Conservation (phyloP, 92 coral and sea anemone species). For the Actinernus sp. region DNA sequence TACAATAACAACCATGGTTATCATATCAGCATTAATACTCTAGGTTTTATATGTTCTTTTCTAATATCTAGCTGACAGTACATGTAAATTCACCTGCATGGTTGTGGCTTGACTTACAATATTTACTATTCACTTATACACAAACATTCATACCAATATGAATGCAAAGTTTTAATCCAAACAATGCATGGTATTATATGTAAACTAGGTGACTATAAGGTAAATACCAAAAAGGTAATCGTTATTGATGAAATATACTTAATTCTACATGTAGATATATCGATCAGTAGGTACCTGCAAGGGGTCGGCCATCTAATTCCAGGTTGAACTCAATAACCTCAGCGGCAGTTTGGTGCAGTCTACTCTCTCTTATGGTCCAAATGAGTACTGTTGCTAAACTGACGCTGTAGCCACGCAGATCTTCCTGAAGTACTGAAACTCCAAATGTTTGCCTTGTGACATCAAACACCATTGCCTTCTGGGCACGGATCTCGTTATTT, state of each 20-base stretch:
- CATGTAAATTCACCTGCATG: too few relatives aligned
- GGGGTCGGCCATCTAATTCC: slow-evolving; percentile 24
- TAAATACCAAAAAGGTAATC: too few relatives aligned
- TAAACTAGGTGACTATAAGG: not conserved
- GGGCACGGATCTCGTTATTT: slow-evolving; percentile 4
- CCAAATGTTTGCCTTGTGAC: slow-evolving; percentile 7
- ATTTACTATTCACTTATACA: not conserved
- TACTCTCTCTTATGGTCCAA: slow-evolving; percentile 24
- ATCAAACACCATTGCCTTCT: not conserved
- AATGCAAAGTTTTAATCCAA: not conserved
- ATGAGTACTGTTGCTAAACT: slow-evolving; percentile 5
- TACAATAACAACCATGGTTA: too few relatives aligned
- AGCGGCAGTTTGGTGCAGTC: slow-evolving; percentile 15
- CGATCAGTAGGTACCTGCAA: slow-evolving; percentile 25
- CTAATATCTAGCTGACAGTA: too few relatives aligned
- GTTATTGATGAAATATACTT: too few relatives aligned
- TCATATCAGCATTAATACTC: too few relatives aligned
- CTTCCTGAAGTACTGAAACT: not conserved
- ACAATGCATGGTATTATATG: not conserved
- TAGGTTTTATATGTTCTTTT: too few relatives aligned
- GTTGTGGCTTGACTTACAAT: too few relatives aligned
- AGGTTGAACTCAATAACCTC: slow-evolving; percentile 2
- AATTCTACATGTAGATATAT: too few relatives aligned
- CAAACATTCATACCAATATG: not conserved
- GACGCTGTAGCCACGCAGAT: slow-evolving; percentile 10